Conservation (phyloP, 2,888 invertebrate genomes). For the Melangyna quadrimaculata region DNA sequence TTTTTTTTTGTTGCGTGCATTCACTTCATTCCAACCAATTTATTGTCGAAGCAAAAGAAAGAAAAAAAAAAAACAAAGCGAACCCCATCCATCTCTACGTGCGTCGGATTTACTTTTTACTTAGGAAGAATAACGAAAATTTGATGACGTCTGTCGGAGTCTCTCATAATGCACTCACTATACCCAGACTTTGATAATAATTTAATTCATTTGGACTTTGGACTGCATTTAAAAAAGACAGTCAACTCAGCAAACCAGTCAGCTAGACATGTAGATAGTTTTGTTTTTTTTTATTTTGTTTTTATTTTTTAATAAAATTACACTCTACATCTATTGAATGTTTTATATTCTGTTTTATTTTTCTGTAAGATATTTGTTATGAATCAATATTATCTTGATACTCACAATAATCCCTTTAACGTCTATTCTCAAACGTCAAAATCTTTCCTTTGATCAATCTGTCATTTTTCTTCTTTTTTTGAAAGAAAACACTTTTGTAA, state of each 20-base stretch:
- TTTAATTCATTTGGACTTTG: constrained; percentile 47
- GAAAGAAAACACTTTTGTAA: too few relatives aligned
- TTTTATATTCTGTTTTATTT: too few relatives aligned
- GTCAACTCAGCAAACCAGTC: constrained; percentile 39
- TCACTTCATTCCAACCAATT: constrained; percentile 21
- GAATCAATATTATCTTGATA: too few relatives aligned
- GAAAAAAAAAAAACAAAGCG: not conserved
- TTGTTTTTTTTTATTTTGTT: not conserved
- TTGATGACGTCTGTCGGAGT: constrained; percentile 44
- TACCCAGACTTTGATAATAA: not conserved
- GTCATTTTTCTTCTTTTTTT: too few relatives aligned
- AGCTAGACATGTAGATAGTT: constrained; percentile 9
- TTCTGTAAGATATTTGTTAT: too few relatives aligned
- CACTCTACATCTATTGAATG: not conserved
- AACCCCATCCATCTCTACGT: not conserved
- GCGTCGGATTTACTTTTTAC: not conserved
- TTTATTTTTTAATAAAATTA: not conserved
- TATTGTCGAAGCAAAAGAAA: not conserved
- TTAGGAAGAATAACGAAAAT: not conserved
- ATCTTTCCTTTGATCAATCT: too few relatives aligned
- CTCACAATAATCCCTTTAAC: too few relatives aligned
- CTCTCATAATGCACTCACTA: constrained; percentile 19
- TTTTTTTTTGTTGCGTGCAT: constrained; percentile 17
- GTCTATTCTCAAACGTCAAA: too few relatives aligned
- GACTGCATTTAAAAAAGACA: constrained; percentile 53